phyloP scores from a whole-genome alignment of 2,888 invertebrate genomes.

The Malthinus seriepunctatus region DNA sequence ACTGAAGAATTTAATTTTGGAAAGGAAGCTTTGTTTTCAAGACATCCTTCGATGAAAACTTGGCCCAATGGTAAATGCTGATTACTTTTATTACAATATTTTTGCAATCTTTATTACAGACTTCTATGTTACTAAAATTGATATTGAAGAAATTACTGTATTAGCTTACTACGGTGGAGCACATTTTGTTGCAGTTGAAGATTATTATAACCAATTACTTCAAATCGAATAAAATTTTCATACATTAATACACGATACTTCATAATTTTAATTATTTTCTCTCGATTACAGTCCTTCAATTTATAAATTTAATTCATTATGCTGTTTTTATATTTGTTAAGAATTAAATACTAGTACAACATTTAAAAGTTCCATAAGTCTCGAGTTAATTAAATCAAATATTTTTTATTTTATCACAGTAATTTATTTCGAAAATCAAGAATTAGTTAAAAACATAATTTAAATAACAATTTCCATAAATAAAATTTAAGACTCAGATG shows the following conservation, averaged over 20 bases:
- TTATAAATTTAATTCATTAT: too few relatives aligned
- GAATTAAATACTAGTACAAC: too few relatives aligned
- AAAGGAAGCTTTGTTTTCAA: slow-evolving; percentile 65
- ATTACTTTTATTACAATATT: not conserved
- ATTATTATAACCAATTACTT: slow-evolving; percentile 55
- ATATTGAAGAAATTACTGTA: slow-evolving; percentile 73
- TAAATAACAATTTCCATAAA: not conserved
- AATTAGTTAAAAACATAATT: not conserved
- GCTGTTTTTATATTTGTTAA: too few relatives aligned
- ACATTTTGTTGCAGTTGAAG: slow-evolving; percentile 64
- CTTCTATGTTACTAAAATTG: slow-evolving; percentile 78
- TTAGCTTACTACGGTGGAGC: slow-evolving; percentile 85
- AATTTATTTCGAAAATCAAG: not conserved
- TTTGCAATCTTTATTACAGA: slow-evolving; percentile 32
- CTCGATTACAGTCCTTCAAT: too few relatives aligned
- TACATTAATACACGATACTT: too few relatives aligned
- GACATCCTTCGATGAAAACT: slow-evolving; percentile 71
- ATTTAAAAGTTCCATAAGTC: too few relatives aligned
- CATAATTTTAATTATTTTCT: too few relatives aligned
- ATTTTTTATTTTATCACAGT: not conserved
- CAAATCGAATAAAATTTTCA: too few relatives aligned
- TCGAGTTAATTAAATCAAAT: slow-evolving; percentile 11
- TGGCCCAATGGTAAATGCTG: slow-evolving; percentile 68
- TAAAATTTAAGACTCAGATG: not conserved
- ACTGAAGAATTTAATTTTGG: slow-evolving; percentile 63